Base-by-base conservation (phyloP, 37 sponge, comb jelly and placozoan genomes). In the Halisarca cf. caerulea region DNA sequence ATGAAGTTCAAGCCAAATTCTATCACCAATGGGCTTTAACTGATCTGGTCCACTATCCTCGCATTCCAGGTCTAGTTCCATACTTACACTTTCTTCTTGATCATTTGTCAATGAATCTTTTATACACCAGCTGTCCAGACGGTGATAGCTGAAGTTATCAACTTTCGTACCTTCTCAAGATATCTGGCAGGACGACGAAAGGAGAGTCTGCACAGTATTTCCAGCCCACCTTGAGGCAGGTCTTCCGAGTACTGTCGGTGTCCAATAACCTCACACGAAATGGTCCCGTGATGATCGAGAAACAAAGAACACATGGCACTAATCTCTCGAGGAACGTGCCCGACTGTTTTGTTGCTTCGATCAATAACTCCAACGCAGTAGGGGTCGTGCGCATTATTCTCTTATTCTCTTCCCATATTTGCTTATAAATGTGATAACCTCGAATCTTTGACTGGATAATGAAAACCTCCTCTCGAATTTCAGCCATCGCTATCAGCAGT, bases 141-240 rank as follows among this genome's bases (percentile, higher is more conserved):
- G 30, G n/a, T 28, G 6, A 20, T 62, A 5, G 64, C 64, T 23
- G 64, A 62, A 62, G 6, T 23, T 20, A 62, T 5, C 30, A 88
- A 42, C 45, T 55, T 81, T 73, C 71, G 24, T 35, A 80, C 82
- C 59, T 87, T 80, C 23, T 23, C 47, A 17, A 80, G 40, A 9
- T 81, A 45, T 18, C 55, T 68, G 1, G 21, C 25, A 37, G 24
- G 51, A 34, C 88, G 18, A 62, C 7, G 25, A 28, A 62, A 6
- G 18, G 15, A n/a, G 1, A 87, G 41, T 14, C 34, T 74, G 38
- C 88, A 82, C 14, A 83, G 88, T 23, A 87, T 33, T 47, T 87
- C 81, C 47, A 87, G 27, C 14, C 88, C 83, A 36, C 87, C 87
- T 87, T 87, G 87, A 58, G 73, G 73, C 68, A 80, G 70, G 45